Evolutionary conservation across 2,888 invertebrate genomes (phyloP).

Genomic region (Latheticus oryzae): DNA sequence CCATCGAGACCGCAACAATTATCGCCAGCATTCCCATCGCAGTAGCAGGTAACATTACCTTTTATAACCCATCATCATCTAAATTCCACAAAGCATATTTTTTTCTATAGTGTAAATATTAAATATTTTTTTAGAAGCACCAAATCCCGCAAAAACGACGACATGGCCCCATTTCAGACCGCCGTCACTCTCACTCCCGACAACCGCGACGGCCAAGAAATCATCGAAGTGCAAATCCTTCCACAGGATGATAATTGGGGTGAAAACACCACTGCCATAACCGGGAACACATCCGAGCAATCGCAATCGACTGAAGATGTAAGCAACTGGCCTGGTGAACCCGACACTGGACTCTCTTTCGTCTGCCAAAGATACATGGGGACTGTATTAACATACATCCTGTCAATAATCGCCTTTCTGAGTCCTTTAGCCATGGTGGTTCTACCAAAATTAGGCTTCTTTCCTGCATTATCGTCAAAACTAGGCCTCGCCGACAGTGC

Average conservation of each 20-base stretch:
- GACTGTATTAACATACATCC: constrained; percentile 80
- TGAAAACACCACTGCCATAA: constrained; percentile 97
- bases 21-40: constrained; percentile 74
- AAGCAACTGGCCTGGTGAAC: constrained; percentile 81
- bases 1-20: constrained; percentile 69
- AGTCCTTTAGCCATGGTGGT: constrained; percentile 97
- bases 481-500: constrained; percentile 77
- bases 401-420: constrained; percentile 86
- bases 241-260: constrained; percentile 99
- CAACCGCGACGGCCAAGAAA: constrained; percentile 86
- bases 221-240: constrained; percentile 95
- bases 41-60: constrained; percentile 81
- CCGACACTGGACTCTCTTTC: constrained; percentile 78
- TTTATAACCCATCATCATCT: constrained; percentile 39
- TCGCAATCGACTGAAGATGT: constrained; percentile 94
- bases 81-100: constrained; percentile 9
- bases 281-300: constrained; percentile 96
- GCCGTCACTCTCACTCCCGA: constrained; percentile 85
- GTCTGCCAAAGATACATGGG: constrained; percentile 87
- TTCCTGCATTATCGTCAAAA: constrained; percentile 78
- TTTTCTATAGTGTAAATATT: no score
- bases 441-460: constrained; percentile 89
- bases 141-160: constrained; percentile 73
- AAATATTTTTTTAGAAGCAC: constrained; percentile 68
- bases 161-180: constrained; percentile 90